A percentile compares a stretch with the other conserved stretches of the same genome.
Conservation (phyloP, 2,113 vertebrate species). For the Platysteira castanea region DNA sequence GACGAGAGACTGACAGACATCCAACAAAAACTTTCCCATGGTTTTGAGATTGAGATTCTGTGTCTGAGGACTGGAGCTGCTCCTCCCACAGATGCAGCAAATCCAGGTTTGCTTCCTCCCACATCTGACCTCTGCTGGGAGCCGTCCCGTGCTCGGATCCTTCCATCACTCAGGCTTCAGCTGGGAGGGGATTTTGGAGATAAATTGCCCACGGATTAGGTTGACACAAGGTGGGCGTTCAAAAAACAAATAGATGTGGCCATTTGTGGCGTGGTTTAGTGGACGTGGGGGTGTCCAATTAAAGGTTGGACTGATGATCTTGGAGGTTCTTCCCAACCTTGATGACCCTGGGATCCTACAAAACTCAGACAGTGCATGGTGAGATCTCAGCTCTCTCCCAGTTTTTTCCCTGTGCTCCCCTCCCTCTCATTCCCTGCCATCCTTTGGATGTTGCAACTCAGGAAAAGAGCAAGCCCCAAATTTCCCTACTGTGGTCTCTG, state of each 20-base stretch:
- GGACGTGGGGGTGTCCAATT: too few species aligned
- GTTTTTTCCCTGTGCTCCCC: background rate
- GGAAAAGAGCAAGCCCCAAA: background rate
- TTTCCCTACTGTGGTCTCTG: too few species aligned
- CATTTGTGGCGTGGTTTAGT: too few species aligned
- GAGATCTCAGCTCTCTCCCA: background rate
- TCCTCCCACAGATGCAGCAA: background rate
- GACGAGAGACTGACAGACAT: background rate
- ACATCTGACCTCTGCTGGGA: background rate
- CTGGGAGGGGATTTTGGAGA: background rate
- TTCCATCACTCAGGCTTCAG: background rate
- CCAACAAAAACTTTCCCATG: slow-evolving; percentile 13
- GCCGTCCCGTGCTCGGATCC: background rate
- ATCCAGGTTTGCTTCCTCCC: background rate
- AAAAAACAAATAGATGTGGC: background rate
- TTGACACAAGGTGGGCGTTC: background rate
- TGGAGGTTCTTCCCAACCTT: background rate
- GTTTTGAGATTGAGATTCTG: background rate
- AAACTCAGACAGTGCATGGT: too few species aligned
- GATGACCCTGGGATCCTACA: too few species aligned
- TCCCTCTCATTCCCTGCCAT: background rate
- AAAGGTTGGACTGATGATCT: background rate
- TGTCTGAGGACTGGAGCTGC: background rate
- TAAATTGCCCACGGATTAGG: background rate
- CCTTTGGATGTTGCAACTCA: background rate